Base-by-base conservation (phyloP, 2,797 vertebrate genomes). In the Limosa lapponica region DNA sequence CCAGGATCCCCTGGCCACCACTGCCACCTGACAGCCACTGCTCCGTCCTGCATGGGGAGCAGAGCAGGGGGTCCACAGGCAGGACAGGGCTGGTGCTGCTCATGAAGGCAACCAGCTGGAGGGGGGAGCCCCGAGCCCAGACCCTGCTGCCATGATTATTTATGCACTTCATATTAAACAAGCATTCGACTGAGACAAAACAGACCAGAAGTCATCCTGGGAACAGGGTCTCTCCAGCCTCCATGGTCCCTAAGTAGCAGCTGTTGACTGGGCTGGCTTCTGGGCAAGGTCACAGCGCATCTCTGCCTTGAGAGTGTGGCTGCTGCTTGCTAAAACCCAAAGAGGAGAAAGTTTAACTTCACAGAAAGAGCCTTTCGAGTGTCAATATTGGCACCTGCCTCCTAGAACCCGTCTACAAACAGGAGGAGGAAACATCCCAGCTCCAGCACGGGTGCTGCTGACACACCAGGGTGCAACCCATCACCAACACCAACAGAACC, bases 31-130 rank as follows among this genome's bases (percentile, higher is more conserved):
- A 22, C 9, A 55, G 74, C 25, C 48, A 46, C 37, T 0, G 1
- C 34, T 37, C 30, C 0, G 1, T 37, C 37, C 59, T 4, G 30
- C 1, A 0, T 6, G 15, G 52, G 32, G 36, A 59, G 44, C 8
- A 37, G 44, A 74, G 19, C 16, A 4, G 7, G 22, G 48, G 14
- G 6, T 46, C 54, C 1, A 3, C 22, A n/a, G 43, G 44, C 19
- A 36, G 59, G 22, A 64, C 0, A 2, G 37, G 17, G 17, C 37
- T 23, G 27, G 14, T 57, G 32, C 22, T 52, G 43, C 43, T 52
- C 48, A 44, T 11, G 75, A 72, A 46, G 41, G 43, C 2, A 1
- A 17, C 27, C 69, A 81, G 54, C 59, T 72, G 59, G 25, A 77
- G 25, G 1, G 0, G 52, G 59, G 11, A 91, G 41, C 19, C 44